phyloP scores from a whole-genome alignment of 2,113 vertebrate species.

The Sebastes fasciatus region DNA sequence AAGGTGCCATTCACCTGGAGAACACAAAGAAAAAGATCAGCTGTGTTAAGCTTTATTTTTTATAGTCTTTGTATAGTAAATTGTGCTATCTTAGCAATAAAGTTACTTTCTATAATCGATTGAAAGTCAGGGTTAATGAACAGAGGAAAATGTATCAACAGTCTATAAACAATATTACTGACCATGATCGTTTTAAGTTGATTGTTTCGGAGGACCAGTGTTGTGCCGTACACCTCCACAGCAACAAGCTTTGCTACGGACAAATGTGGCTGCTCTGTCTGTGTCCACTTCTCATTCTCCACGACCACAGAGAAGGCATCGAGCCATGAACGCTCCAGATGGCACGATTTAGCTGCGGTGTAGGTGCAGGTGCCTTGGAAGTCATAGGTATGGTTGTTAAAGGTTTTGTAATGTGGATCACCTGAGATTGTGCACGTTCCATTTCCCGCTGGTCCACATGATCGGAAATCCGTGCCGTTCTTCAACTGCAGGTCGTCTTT shows the following conservation, averaged over 20 bases:
- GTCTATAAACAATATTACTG: neutral
- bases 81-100: neutral
- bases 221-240: slow-evolving; percentile 48
- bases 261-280: neutral
- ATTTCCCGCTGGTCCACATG: slow-evolving; percentile 39
- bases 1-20: slow-evolving; percentile 16
- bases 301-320: slow-evolving; percentile 61
- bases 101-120: neutral
- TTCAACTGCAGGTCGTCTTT: slow-evolving; percentile 73
- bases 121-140: neutral
- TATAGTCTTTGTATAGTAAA: neutral
- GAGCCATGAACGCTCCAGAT: slow-evolving; percentile 16
- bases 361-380: slow-evolving; percentile 79
- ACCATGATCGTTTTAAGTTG: slow-evolving; percentile 36
- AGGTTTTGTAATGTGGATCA: slow-evolving; percentile 74
- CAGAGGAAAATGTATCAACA: neutral
- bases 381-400: slow-evolving; percentile 61
- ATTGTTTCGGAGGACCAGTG: slow-evolving; percentile 42
- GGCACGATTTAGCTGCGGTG: slow-evolving; percentile 40
- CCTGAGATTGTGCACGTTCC: slow-evolving; percentile 47
- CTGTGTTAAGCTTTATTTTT: neutral
- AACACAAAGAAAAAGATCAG: neutral
- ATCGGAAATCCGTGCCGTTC: slow-evolving; percentile 5
- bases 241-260: slow-evolving; percentile 51
- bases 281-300: slow-evolving; percentile 67